A percentile compares a stretch with the other conserved stretches of the same genome.
Evolutionary conservation across 2,113 vertebrate species (phyloP).

Genomic region (Dolichallabes microphthalmus): DNA sequence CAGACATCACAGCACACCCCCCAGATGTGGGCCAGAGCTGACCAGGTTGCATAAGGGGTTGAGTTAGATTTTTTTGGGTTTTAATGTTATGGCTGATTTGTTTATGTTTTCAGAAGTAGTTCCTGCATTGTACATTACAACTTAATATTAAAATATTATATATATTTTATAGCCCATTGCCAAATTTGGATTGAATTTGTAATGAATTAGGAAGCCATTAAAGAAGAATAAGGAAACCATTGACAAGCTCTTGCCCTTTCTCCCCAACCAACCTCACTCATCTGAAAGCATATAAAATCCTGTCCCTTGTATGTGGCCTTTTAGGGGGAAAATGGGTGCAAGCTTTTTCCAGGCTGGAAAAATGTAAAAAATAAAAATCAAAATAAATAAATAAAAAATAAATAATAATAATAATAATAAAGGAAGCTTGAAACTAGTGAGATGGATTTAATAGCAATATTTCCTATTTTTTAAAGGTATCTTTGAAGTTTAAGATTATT

Average conservation of each 20-base stretch:
- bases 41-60: too few relatives aligned
- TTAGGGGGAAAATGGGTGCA: not conserved
- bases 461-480: not conserved
- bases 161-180: not conserved
- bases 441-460: not conserved
- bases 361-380: not conserved
- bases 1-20: too few relatives aligned
- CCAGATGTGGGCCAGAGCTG: too few relatives aligned
- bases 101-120: not conserved
- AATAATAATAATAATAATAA: too few relatives aligned
- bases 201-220: not conserved
- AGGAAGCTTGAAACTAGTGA: not conserved
- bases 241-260: not conserved
- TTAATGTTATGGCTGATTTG: too few relatives aligned
- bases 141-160: too few relatives aligned
- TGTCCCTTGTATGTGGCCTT: not conserved
- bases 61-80: too few relatives aligned
- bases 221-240: not conserved
- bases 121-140: not conserved
- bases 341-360: not conserved
- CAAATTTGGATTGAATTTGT: not conserved
- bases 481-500: not conserved
- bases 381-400: too few relatives aligned
- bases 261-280: not conserved
- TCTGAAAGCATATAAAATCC: not conserved